Evolutionary conservation across 2,888 invertebrate genomes (phyloP).

Genomic region (Polydrusus tereticollis): DNA sequence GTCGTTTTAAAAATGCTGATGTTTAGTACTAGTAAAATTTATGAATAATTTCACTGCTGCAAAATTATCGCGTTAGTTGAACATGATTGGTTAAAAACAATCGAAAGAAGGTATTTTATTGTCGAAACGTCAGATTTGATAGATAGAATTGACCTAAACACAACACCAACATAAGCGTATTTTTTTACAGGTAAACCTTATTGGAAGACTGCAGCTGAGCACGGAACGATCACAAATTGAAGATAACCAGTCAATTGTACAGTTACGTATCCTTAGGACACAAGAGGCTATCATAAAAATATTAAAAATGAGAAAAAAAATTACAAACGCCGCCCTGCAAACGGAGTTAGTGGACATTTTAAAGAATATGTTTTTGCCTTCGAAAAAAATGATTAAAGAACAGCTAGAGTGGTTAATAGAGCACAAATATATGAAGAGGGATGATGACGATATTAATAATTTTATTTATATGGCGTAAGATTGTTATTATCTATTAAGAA

Average conservation of each 20-base stretch:
- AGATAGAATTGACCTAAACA: too few species aligned
- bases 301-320: constrained; percentile 96
- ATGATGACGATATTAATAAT: constrained; percentile 97
- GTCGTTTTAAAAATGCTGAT: too few species aligned
- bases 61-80: too few species aligned
- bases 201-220: constrained; percentile 94
- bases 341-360: constrained; percentile 97
- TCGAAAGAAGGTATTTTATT: too few species aligned
- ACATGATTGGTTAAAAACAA: too few species aligned
- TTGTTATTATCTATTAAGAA: constrained; percentile 34
- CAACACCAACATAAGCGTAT: too few species aligned
- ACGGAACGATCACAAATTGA: constrained; percentile 96
- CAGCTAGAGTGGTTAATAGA: constrained; percentile 99
- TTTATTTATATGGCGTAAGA: constrained; percentile 96
- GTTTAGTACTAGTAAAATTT: too few species aligned
- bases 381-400: constrained; percentile 99
- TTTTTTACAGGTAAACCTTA: constrained; percentile 81
- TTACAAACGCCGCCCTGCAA: constrained; percentile 95
- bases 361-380: constrained; percentile 99
- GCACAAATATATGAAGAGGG: constrained; percentile 96
- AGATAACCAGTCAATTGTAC: constrained; percentile 98
- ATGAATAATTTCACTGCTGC: too few species aligned
- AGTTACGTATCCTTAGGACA: constrained; percentile 91
- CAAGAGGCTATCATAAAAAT: constrained; percentile 99
- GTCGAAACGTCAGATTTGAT: too few species aligned